Percentiles rank a stretch among this genome's conserved stretches.
These are phyloP conservation scores for Crotophaga sulcirostris DNA, from an alignment of 2,113 vertebrate genomes.

Conservation along the genomic window DNA sequence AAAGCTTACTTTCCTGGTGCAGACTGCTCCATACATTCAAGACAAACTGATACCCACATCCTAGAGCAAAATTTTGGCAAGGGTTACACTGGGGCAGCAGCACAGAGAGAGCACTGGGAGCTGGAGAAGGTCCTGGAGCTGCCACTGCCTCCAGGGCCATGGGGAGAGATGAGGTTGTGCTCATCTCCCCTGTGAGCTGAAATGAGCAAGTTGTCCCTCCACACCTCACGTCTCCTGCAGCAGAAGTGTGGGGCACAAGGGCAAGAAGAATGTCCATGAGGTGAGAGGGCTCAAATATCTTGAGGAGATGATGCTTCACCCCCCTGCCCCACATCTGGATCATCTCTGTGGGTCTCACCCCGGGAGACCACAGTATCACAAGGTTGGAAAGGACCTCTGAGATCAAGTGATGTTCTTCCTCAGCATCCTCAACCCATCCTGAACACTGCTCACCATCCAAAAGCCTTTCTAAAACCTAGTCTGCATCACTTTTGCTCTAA, in stretches of 20 bases:
- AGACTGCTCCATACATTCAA: background rate
- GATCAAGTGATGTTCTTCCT: background rate
- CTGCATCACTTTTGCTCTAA: background rate
- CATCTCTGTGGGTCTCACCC: background rate
- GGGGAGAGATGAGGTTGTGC: background rate
- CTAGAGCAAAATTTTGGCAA: background rate
- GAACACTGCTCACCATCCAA: background rate
- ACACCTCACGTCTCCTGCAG: background rate
- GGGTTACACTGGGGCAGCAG: fast-evolving
- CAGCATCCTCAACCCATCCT: background rate
- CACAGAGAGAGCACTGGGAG: background rate
- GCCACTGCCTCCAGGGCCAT: background rate
- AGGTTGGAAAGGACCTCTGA: too few relatives aligned
- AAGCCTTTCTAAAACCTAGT: background rate
- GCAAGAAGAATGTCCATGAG: fast-evolving
- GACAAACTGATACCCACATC: background rate
- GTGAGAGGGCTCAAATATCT: background rate
- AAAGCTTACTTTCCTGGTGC: background rate
- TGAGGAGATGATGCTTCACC: background rate
- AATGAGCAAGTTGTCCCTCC: background rate
- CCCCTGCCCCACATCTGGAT: background rate
- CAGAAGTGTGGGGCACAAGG: background rate
- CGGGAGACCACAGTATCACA: too few relatives aligned
- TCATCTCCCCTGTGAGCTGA: fast-evolving
- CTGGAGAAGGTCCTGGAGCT: background rate